A percentile compares a stretch with the other conserved stretches of the same genome.
phyloP scores from a whole-genome alignment of 2,888 invertebrate genomes.

The Rhynchonema sp. region DNA sequence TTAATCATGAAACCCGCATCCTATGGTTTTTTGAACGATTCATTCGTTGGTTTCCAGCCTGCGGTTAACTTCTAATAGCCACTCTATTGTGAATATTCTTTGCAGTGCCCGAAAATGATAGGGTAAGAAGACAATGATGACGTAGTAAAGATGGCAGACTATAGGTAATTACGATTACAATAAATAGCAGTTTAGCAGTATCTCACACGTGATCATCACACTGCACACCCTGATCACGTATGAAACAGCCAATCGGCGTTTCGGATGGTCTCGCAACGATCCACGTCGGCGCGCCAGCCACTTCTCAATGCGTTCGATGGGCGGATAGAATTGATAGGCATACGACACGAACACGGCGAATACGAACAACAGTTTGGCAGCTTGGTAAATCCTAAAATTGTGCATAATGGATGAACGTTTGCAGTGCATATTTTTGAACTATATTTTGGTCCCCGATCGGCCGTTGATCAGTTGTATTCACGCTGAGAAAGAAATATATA shows the following conservation, averaged over 20 bases:
- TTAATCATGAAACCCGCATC: neutral
- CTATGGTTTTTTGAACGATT: neutral
- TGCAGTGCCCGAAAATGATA: neutral
- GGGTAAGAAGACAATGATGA: no score
- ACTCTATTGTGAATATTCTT: no score
- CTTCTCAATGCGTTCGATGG: constrained; percentile 53
- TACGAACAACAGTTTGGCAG: constrained; percentile 22
- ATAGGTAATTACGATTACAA: no score
- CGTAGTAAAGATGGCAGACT: no score
- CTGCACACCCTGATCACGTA: neutral
- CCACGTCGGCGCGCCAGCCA: constrained; percentile 19
- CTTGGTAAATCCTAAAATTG: constrained; percentile 17
- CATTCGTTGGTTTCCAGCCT: no score
- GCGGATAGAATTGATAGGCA: constrained; percentile 77
- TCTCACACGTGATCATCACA: neutral
- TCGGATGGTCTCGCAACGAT: constrained; percentile 43
- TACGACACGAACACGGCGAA: constrained; percentile 65
- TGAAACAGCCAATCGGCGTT: constrained; percentile 8
- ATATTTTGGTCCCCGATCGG: no score
- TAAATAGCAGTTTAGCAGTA: no score
- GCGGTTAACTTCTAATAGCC: no score
- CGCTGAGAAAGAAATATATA: no score
- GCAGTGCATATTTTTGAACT: neutral
- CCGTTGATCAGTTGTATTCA: no score
- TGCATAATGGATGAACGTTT: neutral